These are phyloP conservation scores for Merops nubicus DNA, from an alignment of 2,113 vertebrate species.

Conservation along the genomic window DNA sequence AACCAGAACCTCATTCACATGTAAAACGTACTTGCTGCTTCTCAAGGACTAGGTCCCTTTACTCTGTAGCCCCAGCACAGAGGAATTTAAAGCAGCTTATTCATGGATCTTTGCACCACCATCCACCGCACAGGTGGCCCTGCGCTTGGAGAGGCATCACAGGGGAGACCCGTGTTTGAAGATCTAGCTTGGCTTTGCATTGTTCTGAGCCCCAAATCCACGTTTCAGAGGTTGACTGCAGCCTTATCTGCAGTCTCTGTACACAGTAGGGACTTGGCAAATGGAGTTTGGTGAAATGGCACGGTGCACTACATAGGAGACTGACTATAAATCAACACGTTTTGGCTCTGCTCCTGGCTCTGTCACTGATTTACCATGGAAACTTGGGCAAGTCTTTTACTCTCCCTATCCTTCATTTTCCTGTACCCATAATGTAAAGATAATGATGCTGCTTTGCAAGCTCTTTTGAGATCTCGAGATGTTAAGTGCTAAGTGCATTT, in stretches of 20 bases:
- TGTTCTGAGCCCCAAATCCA: not conserved
- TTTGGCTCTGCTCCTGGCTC: constrained; percentile 62
- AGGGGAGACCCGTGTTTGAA: not conserved
- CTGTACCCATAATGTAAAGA: constrained; percentile 51
- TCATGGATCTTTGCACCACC: not conserved
- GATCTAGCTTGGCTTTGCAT: not conserved
- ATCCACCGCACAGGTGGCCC: not conserved
- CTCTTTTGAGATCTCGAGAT: constrained; percentile 62
- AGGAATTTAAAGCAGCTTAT: constrained; percentile 2
- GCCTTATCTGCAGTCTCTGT: constrained; percentile 31
- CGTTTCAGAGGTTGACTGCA: not conserved
- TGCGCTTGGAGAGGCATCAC: not conserved
- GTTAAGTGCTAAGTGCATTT: constrained; percentile 64
- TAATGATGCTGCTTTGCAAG: constrained; percentile 62
- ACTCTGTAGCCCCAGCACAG: not conserved
- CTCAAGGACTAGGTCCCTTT: not conserved
- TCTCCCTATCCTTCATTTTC: constrained; percentile 54
- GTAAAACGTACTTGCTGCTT: not conserved
- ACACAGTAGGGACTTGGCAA: constrained; percentile 49
- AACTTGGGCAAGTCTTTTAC: constrained; percentile 61
- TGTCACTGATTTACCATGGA: constrained; percentile 64
- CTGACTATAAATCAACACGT: constrained; percentile 60
- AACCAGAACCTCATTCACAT: not conserved
- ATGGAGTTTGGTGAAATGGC: constrained; percentile 64
- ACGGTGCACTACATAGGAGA: not conserved